phyloP scores from a whole-genome alignment of 2,797 vertebrate species.

The Chiroxiphia lanceolata region DNA sequence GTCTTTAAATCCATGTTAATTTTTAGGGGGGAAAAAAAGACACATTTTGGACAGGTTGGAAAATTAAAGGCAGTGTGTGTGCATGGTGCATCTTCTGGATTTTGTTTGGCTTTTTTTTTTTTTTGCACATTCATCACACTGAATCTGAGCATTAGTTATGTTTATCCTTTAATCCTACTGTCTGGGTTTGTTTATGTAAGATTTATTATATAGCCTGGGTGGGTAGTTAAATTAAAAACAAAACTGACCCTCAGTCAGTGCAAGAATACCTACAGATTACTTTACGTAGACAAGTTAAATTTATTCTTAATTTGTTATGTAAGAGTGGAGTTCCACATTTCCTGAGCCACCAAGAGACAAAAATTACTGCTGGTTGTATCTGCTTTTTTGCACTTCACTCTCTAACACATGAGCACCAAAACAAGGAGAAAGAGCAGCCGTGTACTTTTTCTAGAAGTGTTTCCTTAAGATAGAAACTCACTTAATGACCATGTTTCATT shows the following conservation, averaged over 20 bases:
- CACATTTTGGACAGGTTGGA: background rate
- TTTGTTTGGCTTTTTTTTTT: background rate
- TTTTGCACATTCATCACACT: background rate
- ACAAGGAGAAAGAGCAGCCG: background rate
- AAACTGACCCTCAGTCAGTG: background rate
- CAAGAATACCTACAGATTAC: background rate
- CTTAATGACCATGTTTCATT: background rate
- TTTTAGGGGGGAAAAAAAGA: background rate
- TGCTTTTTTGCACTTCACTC: background rate
- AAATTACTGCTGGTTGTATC: background rate
- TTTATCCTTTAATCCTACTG: constrained; percentile 66
- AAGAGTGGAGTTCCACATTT: background rate
- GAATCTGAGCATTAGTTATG: constrained; percentile 38
- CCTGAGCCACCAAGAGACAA: background rate
- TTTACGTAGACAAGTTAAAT: background rate
- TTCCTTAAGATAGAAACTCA: background rate
- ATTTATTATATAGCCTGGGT: constrained; percentile 8
- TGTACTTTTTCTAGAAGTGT: background rate
- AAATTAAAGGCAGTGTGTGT: background rate
- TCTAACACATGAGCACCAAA: background rate
- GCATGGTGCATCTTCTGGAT: background rate
- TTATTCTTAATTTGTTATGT: background rate
- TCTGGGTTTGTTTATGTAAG: constrained; percentile 46
- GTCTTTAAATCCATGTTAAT: background rate
- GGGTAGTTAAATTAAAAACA: constrained; percentile 32